Percentiles rank a stretch among this genome's conserved stretches.
Conservation (phyloP, 2,113 vertebrate genomes). For the Forbesichthys papilliferus region DNA sequence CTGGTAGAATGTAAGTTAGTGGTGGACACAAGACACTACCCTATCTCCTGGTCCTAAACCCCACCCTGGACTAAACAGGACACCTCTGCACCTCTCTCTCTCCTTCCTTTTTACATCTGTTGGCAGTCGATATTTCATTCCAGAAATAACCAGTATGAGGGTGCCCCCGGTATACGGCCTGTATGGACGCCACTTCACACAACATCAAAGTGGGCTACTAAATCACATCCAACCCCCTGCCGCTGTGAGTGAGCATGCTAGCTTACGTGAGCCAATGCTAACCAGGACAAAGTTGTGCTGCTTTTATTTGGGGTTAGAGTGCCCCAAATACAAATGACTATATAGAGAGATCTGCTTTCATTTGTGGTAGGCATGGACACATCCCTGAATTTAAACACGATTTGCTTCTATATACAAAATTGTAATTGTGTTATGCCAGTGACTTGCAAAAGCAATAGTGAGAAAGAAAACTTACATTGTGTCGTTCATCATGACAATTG, state of each 20-base stretch:
- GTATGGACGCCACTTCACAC: conserved; percentile 51
- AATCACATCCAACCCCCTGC: conserved; percentile 28
- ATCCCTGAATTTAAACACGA: conserved; percentile 65
- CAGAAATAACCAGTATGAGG: conserved; percentile 58
- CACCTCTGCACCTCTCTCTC: conserved; percentile 4
- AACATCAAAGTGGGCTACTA: conserved; percentile 58
- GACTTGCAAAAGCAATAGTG: conserved; percentile 64
- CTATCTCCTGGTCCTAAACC: conserved; percentile 17
- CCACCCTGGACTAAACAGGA: background rate
- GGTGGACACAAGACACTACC: conserved; percentile 57
- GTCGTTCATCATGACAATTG: conserved; percentile 56
- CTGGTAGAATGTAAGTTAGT: conserved; percentile 44
- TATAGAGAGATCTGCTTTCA: background rate
- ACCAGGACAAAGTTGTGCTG: conserved; percentile 27
- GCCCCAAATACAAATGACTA: background rate
- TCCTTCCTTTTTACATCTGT: conserved; percentile 26
- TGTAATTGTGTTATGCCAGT: conserved; percentile 54
- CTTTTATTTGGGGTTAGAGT: conserved; percentile 5
- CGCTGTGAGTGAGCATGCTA: background rate
- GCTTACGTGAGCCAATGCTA: conserved; percentile 3
- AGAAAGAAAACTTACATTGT: conserved; percentile 44
- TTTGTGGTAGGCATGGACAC: conserved; percentile 39
- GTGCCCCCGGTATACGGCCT: conserved; percentile 48
- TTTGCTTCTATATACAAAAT: conserved; percentile 59
- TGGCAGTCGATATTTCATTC: conserved; percentile 60